These are phyloP conservation scores for Petrocephalus microphthalmus DNA, from an alignment of 2,113 vertebrate genomes.

Conservation along the genomic window DNA sequence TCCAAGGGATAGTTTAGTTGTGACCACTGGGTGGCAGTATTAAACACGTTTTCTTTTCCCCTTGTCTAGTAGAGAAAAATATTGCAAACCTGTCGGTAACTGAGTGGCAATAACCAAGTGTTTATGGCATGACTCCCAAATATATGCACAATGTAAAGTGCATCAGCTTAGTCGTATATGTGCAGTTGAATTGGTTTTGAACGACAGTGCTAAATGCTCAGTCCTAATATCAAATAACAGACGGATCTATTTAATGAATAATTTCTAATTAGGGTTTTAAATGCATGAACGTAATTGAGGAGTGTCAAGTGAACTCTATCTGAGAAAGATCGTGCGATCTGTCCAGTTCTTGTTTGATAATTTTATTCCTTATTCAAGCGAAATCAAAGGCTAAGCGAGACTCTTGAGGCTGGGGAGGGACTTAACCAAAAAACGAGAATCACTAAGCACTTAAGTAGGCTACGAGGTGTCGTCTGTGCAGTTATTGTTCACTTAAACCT, in stretches of 20 bases:
- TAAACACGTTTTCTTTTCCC: background rate
- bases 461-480: background rate
- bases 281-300: too few species aligned
- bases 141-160: background rate
- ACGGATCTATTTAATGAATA: too few species aligned
- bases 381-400: background rate
- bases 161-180: background rate
- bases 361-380: too few species aligned
- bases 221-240: too few species aligned
- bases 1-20: background rate
- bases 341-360: too few species aligned
- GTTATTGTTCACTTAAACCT: background rate
- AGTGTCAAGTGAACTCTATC: too few species aligned
- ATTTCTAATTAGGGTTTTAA: too few species aligned
- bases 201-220: background rate
- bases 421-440: background rate
- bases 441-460: background rate
- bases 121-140: background rate
- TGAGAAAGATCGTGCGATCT: too few species aligned
- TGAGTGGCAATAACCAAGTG: background rate
- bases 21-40: background rate
- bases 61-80: background rate
- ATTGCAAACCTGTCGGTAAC: background rate
- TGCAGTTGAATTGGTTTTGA: background rate
- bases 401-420: background rate